Evolutionary conservation across 2,888 invertebrate genomes (phyloP).

Genomic region (Lottia scabra): DNA sequence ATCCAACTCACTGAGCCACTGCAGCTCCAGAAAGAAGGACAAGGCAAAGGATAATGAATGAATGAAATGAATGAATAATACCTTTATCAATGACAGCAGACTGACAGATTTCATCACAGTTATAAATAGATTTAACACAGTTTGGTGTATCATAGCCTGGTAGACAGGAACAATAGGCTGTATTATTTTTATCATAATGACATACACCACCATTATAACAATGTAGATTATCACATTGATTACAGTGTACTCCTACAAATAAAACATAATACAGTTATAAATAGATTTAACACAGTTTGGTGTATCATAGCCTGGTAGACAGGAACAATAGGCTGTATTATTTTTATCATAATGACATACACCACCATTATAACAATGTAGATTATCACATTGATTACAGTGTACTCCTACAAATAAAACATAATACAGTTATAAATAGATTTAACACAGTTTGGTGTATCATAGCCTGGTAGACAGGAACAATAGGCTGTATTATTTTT

Average conservation of each 20-base stretch:
- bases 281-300: conserved; percentile 31
- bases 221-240: conserved; percentile 35
- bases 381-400: conserved; percentile 43
- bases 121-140: conserved; percentile 32
- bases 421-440: conserved; percentile 26
- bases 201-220: conserved; percentile 48
- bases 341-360: conserved; percentile 31
- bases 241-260: conserved; percentile 36
- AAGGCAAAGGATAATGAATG: no score
- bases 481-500: conserved; percentile 28
- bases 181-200: conserved; percentile 18
- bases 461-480: conserved; percentile 35
- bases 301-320: conserved; percentile 33
- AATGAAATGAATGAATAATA: not conserved
- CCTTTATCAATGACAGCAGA: conserved; percentile 22
- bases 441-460: conserved; percentile 35
- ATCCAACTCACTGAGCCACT: no score
- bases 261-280: conserved; percentile 27
- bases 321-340: conserved; percentile 33
- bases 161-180: conserved; percentile 37
- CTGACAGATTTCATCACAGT: conserved; percentile 36
- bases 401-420: conserved; percentile 24
- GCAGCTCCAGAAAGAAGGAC: no score
- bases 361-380: conserved; percentile 43
- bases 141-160: conserved; percentile 32